Base-by-base conservation (phyloP, 2,113 vertebrate genomes). In the Rhipidura dahli region DNA sequence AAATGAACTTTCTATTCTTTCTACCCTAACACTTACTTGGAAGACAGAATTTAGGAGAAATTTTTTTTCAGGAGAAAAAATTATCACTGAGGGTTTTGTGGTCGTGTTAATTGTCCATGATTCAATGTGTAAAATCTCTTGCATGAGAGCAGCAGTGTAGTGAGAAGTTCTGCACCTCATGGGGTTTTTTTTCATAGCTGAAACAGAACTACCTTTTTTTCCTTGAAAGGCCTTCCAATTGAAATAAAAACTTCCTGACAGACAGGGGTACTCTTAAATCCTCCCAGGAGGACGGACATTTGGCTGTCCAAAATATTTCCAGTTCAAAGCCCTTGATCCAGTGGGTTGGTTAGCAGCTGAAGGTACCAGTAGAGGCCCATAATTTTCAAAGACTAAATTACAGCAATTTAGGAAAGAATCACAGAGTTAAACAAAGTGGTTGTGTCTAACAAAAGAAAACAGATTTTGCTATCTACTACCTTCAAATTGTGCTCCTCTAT, bases 281-380 rank as follows among this genome's bases (percentile, higher is more conserved):
- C 21, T 95, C 92, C 87, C 63, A 91, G 3, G 15, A 75, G 82
- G 81, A 93, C 80, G 71, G 72, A 91, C 35, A 80, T 87, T 93
- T 88, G 88, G 75, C 89, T 96, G 95, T 77, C 95, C 95, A 95
- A 40, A 49, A 49, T 6, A 21, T 82, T 75, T 97, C 49, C 4
- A 96, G 85, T 97, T 98, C 93, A 97, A 98, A 98, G 95, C 42
- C 57, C 30, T 88, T 75, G 50, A 95, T 81, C 28, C 51, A 83
- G 64, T 89, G 66, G 19, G 49, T 79, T 94, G 83, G 73, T 93
- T 69, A 93, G 88, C 93, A 97, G 93, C 86, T 97, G 89, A 66
- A 96, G 90, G 92, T 93, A 96, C n/a, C 71, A 84, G 93, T 40
- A 88, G 64, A 94, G 51, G 35, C 30, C 75, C 35, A 23, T 90